phyloP scores from a whole-genome alignment of 2,888 invertebrate genomes.

The Lysandra bellargus region DNA sequence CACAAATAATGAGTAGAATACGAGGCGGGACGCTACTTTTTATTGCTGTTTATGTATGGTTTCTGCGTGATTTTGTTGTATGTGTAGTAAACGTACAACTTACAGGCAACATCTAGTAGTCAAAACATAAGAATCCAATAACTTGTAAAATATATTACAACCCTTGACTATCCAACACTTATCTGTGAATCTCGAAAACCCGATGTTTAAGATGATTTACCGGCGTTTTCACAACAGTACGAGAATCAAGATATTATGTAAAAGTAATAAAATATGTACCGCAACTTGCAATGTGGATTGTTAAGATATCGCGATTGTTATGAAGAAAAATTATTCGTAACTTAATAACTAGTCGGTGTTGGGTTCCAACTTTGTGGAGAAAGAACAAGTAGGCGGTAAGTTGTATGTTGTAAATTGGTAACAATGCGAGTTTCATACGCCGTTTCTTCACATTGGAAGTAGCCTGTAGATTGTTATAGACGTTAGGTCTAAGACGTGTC shows the following conservation, averaged over 20 bases:
- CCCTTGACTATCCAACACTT: background rate
- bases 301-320: background rate
- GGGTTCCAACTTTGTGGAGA: background rate
- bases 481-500: no score
- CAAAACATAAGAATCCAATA: no score
- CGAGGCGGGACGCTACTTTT: no score
- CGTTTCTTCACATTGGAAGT: no score
- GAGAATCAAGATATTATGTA: constrained; percentile 7
- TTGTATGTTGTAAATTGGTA: no score
- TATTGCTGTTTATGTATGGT: no score
- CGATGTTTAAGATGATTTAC: constrained; percentile 4
- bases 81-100: no score
- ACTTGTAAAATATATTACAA: background rate
- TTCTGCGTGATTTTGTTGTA: no score
- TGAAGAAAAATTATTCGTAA: background rate
- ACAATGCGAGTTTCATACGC: no score
- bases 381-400: background rate
- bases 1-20: no score
- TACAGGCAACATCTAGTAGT: no score
- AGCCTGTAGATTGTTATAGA: no score
- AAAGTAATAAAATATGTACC: background rate
- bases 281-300: background rate
- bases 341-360: background rate
- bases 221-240: background rate
- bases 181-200: background rate